Evolutionary conservation across 2,888 invertebrate genomes (phyloP), one percentile per base, ranked within the genome.

Genomic region (Andrena chrysosceles): DNA sequence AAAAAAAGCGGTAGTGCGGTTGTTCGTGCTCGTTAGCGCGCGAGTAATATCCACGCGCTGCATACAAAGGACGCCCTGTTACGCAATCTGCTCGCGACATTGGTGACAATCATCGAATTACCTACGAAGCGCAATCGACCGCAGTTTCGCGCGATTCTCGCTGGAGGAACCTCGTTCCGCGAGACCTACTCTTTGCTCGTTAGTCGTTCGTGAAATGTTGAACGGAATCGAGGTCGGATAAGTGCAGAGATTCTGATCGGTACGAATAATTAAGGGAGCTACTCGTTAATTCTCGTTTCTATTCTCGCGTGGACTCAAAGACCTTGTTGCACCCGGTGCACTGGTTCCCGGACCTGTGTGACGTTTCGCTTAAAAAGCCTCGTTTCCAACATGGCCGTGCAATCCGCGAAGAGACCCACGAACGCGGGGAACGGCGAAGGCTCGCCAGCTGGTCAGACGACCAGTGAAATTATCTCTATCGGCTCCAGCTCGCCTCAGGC

Each of bases 81-180:
- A 81, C 75, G 77, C 66, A 88, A 88, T 82, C 56, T 48, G 54
- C 31, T 29, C 52, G 52, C 74, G 89, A 87, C 90, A 90, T 90
- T 87, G 90, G 83, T 85, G 85, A 89, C 87, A 86, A 90, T 91
- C 91, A 87, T 91, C 80, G 85, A 89, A 91, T 92, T 91, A 91
- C 91, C 84, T 83, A 82, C 69, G 62, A 68, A 63, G 67, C 80
- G 77, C 83, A 78, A 83, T 85, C 77, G 68, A 62, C 60, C 68
- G 72, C 79, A 81, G 81, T 87, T 90, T 87, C 77, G 76, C 60
- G 66, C 52, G 77, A 83, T 86, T 62, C 77, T 73, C 62, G 54
- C 7, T 48, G 13, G 59, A 72, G 33, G 42, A 77, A 63, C 29
- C 54, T 62, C 59, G 77, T 68, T 52, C 71, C 52, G 69, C 63